These are phyloP conservation scores for Melitaea athalia DNA, from an alignment of 2,888 invertebrate species.

Conservation along the genomic window DNA sequence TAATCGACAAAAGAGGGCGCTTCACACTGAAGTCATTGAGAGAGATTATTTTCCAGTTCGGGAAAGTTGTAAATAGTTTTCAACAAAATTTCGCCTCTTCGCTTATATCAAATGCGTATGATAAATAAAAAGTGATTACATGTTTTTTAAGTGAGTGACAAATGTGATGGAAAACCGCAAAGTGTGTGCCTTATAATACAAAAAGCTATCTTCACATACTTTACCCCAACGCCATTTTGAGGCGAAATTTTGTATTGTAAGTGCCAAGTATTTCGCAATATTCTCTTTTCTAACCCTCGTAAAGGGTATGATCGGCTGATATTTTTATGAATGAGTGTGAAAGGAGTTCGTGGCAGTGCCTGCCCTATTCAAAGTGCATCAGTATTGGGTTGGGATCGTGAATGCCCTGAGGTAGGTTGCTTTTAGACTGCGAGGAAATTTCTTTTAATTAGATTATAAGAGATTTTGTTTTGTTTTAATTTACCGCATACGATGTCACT, in stretches of 20 bases:
- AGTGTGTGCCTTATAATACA: slow-evolving; percentile 74
- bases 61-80: slow-evolving; percentile 82
- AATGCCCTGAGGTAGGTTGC: slow-evolving; percentile 72
- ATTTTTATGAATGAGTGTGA: slow-evolving; percentile 54
- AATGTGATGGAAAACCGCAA: slow-evolving; percentile 66
- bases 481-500: not conserved
- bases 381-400: slow-evolving; percentile 56
- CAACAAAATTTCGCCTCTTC: slow-evolving; percentile 58
- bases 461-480: slow-evolving; percentile 11
- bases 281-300: slow-evolving; percentile 62
- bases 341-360: slow-evolving; percentile 46
- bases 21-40: slow-evolving; percentile 41
- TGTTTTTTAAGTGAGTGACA: slow-evolving; percentile 60
- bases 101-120: slow-evolving; percentile 49
- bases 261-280: slow-evolving; percentile 83
- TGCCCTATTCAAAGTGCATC: slow-evolving; percentile 49
- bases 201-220: slow-evolving; percentile 83
- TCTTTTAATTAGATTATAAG: slow-evolving; percentile 71
- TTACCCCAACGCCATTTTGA: slow-evolving; percentile 83
- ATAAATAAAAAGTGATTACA: slow-evolving; percentile 61
- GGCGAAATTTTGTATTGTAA: slow-evolving; percentile 83
- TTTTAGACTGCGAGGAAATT: slow-evolving; percentile 61
- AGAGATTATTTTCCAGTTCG: slow-evolving; percentile 58
- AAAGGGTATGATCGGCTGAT: slow-evolving; percentile 54
- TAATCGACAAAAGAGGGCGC: slow-evolving; percentile 45